Conservation (phyloP, 92 coral and sea anemone genomes). For the Paragorgia papillata region DNA sequence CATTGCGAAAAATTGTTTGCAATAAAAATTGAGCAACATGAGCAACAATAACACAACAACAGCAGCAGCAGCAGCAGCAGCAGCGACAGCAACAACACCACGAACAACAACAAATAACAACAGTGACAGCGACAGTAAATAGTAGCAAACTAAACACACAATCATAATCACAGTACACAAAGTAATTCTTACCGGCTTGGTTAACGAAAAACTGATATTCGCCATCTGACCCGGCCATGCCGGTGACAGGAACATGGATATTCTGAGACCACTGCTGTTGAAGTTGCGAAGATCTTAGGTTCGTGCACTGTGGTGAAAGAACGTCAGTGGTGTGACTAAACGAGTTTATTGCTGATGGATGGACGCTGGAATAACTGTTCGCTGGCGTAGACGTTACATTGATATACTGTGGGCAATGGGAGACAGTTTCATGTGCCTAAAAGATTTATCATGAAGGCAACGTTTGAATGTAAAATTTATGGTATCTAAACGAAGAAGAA, state of each 20-base stretch:
- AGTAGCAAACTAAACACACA: not conserved
- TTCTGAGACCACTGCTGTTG: slow-evolving; percentile 36
- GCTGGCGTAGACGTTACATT: slow-evolving; percentile 17
- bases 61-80: no score
- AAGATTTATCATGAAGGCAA: not conserved
- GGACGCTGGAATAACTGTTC: slow-evolving; percentile 35
- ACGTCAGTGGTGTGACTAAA: slow-evolving; percentile 30
- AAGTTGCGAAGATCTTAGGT: slow-evolving; percentile 21
- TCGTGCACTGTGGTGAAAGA: slow-evolving; percentile 34
- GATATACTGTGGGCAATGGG: slow-evolving; percentile 14
- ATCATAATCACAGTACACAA: not conserved
- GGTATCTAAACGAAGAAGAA: no score
- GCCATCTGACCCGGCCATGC: slow-evolving; percentile 5
- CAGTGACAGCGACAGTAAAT: no score
- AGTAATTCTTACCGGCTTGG: slow-evolving; percentile 31
- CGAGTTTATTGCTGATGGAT: slow-evolving; percentile 41
- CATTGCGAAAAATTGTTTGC: no score
- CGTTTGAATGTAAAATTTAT: not conserved
- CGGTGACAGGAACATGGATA: slow-evolving; percentile 15
- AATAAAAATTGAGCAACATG: no score
- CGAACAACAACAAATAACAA: no score
- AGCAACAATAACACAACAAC: no score
- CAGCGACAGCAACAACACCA: no score
- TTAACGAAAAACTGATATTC: slow-evolving; percentile 40
- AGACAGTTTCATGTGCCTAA: slow-evolving; percentile 15